Evolutionary conservation across 2,797 vertebrate genomes (phyloP).

Genomic region (Enteromius mattozi): DNA sequence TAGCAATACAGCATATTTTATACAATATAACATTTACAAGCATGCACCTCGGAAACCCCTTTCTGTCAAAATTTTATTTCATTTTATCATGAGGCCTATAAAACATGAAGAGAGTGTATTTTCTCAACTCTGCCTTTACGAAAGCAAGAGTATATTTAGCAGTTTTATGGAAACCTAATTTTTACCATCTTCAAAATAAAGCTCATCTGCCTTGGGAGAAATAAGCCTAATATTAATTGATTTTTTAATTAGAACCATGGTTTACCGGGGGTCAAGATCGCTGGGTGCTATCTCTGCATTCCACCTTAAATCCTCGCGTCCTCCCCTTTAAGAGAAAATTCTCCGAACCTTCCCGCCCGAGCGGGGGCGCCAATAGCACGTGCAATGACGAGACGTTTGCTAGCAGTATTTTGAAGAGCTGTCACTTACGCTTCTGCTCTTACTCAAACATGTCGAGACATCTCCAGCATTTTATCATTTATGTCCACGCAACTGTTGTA

Average conservation of each 20-base stretch:
- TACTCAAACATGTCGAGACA: conserved; percentile 22
- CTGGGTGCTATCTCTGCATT: conserved; percentile 34
- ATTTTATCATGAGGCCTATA: conserved; percentile 4
- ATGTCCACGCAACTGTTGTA: neutral
- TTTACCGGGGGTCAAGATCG: neutral
- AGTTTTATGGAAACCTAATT: neutral
- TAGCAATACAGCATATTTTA: neutral
- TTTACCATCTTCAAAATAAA: conserved; percentile 4
- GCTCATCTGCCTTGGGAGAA: neutral
- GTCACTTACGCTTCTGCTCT: conserved; percentile 38
- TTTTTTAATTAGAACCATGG: neutral
- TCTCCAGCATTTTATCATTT: neutral
- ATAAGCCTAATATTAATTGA: neutral
- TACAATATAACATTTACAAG: neutral
- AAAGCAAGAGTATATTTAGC: neutral
- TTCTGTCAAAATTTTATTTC: neutral
- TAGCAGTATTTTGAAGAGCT: conserved; percentile 37
- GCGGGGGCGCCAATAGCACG: conserved; percentile 50
- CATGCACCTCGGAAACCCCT: neutral
- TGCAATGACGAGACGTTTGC: neutral
- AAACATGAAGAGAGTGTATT: neutral
- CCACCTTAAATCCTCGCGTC: conserved; percentile 60
- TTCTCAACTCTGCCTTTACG: neutral
- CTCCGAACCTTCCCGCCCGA: neutral
- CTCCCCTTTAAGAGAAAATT: conserved; percentile 56